Evolutionary conservation across 2,797 vertebrate genomes (phyloP).

Genomic region (Gambelia wislizenii): DNA sequence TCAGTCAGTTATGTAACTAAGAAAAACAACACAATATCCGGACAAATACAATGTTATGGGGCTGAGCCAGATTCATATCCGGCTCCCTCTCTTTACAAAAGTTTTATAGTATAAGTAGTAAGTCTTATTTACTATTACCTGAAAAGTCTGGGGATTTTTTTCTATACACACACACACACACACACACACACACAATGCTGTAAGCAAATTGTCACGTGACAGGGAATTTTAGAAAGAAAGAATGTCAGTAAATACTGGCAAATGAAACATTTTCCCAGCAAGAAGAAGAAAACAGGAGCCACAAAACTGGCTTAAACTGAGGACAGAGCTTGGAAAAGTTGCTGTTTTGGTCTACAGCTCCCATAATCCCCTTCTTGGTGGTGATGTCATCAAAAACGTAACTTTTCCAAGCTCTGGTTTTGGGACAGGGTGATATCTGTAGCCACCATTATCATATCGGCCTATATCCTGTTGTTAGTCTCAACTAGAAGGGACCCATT

Average conservation of each 20-base stretch:
- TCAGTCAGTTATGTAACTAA: background rate
- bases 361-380: no score
- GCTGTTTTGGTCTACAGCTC: no score
- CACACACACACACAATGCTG: background rate
- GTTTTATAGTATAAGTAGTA: background rate
- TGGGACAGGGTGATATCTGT: no score
- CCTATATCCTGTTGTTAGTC: no score
- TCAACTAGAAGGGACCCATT: no score
- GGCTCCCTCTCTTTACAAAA: fast-evolving
- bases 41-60: background rate
- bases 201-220: no score
- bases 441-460: no score
- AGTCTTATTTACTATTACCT: fast-evolving
- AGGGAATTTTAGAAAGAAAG: background rate
- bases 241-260: background rate
- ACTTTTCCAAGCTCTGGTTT: no score
- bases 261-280: background rate
- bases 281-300: background rate
- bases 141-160: background rate
- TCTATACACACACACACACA: no score
- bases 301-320: background rate
- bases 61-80: background rate
- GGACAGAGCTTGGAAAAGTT: no score
- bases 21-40: constrained; percentile 24
- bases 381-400: no score